phyloP scores from a whole-genome alignment of 2,888 invertebrate genomes.

The Uropetala carovei region DNA sequence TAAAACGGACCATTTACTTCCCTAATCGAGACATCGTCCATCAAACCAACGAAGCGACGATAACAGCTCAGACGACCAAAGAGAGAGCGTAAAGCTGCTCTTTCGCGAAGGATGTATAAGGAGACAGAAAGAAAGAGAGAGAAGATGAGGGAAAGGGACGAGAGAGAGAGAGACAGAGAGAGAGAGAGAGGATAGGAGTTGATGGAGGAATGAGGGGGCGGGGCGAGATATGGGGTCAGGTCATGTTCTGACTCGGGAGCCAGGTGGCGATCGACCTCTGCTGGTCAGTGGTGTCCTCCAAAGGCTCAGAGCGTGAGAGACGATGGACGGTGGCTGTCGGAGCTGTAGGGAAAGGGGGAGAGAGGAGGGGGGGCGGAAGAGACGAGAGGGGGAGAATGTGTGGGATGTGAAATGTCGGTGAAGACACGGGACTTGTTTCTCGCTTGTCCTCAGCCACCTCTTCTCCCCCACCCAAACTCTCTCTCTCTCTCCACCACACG shows the following conservation, averaged over 20 bases:
- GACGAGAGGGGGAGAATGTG: background rate
- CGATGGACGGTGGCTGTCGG: background rate
- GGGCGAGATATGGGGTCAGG: slow-evolving; percentile 12
- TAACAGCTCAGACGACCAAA: background rate
- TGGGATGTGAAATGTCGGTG: slow-evolving; percentile 30
- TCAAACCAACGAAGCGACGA: background rate
- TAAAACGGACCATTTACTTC: no score
- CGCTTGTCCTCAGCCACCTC: slow-evolving; percentile 54
- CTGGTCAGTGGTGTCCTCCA: background rate
- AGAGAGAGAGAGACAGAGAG: slow-evolving; percentile 14
- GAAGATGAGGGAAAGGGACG: background rate
- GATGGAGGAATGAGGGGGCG: background rate
- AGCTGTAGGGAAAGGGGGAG: slow-evolving; percentile 15
- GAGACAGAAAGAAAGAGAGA: background rate
- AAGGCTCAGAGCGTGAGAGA: no score
- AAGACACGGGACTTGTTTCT: slow-evolving; percentile 53
- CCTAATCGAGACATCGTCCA: background rate
- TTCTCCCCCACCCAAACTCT: background rate
- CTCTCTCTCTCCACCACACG: background rate
- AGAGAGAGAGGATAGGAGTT: background rate
- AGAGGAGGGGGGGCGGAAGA: slow-evolving; percentile 1
- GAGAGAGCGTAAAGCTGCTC: background rate
- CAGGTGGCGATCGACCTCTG: slow-evolving; percentile 41
- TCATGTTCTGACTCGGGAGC: slow-evolving; percentile 44
- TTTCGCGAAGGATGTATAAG: background rate